Base-by-base conservation (phyloP, 2,888 invertebrate genomes). In the Watsonalla cultraria region DNA sequence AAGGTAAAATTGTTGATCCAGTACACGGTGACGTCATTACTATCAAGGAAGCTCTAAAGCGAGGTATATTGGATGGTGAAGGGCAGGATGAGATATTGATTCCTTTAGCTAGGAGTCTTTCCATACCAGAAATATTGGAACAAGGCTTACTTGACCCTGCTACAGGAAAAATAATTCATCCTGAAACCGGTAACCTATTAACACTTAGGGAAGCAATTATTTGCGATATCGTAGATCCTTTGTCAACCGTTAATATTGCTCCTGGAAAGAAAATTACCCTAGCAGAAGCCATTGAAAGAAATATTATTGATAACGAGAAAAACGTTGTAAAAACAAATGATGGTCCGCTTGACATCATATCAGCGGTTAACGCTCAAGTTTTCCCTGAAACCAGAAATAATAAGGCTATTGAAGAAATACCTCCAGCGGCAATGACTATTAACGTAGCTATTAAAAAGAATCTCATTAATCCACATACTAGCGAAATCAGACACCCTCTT, bases 211-310 rank as follows among this genome's bases (percentile, higher is more conserved):
- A 97, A 92, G 96, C 98, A 34, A 95, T 98, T 51, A 93, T 95
- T 67, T 96, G 96, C 79, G 97, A 98, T 72, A 95, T 98, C 65
- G 93, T 98, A 51, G 96, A 98, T 90, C 94, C 96, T 0, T 84
- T 94, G 53, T 96, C 97, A 9, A 92, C 92, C 52, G 86, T 98
- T 53, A 92, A 92, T 0, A 89, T 92, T 45, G 93, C 94, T 0
- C 87, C 91, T 42, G 93, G 92, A 45, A 92, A 92, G 59, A 91
- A 92, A 59, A 91, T 97, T 35, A 95, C 96, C 0, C 81, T 99
- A 48, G 92, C 94, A 66, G 94, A 95, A 73, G 97, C 96, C 8
- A 93, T 97, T 56, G 92, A 93, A 59, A 92, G 88, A 55, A 94
- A 95, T 48, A 87, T 94, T 15, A 89, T 97, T 24, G 94, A 96